A percentile compares a stretch with the other conserved stretches of the same genome.
Evolutionary conservation across 2,888 invertebrate species (phyloP).

Genomic region (Idaea biselata): DNA sequence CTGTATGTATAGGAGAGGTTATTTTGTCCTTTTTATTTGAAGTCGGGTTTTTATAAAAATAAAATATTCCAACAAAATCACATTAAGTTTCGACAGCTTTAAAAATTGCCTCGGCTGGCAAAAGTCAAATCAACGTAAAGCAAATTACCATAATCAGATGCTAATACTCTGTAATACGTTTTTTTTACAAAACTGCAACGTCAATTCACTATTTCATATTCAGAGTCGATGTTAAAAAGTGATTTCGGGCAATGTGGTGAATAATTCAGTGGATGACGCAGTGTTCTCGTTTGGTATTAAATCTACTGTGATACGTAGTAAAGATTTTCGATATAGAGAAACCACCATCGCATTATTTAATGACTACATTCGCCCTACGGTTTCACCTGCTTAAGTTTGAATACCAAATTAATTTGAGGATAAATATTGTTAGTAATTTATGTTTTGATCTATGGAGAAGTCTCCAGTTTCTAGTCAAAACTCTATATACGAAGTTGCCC

Average conservation of each 20-base stretch:
- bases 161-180: neutral
- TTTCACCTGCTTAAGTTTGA: too few relatives aligned
- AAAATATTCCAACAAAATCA: neutral
- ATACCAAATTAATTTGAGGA: too few relatives aligned
- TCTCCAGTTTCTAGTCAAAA: too few relatives aligned
- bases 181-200: slow-evolving; percentile 3
- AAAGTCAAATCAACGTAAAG: neutral
- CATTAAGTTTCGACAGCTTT: slow-evolving; percentile 3
- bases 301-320: slow-evolving; percentile 26
- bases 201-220: slow-evolving; percentile 17
- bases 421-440: too few relatives aligned
- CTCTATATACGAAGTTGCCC: too few relatives aligned
- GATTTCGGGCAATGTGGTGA: slow-evolving; percentile 35
- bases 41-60: too few relatives aligned
- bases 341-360: slow-evolving; percentile 12
- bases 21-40: too few relatives aligned
- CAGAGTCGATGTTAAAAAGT: slow-evolving; percentile 32
- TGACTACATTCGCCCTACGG: too few relatives aligned
- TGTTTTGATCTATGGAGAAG: too few relatives aligned
- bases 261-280: slow-evolving; percentile 41
- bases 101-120: slow-evolving; percentile 12
- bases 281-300: slow-evolving; percentile 26
- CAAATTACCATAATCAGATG: neutral
- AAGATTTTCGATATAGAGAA: slow-evolving; percentile 23
- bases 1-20: too few relatives aligned